Conservation (phyloP, 2,888 invertebrate species). For the Neocrepidodera transversa region DNA sequence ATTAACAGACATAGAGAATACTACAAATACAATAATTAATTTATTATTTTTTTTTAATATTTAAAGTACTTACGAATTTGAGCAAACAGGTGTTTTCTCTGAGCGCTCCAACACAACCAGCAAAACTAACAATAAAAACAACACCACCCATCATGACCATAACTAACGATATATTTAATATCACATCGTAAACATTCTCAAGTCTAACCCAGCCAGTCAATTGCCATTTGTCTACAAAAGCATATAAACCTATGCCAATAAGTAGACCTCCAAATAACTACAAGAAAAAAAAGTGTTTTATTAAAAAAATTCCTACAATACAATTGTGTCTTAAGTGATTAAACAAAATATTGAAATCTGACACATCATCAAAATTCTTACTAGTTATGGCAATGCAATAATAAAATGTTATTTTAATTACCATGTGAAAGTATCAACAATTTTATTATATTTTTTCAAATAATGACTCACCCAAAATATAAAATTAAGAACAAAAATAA, state of each 20-base stretch:
- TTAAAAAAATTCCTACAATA: no score
- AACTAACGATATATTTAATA: constrained; percentile 88
- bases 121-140: constrained; percentile 93
- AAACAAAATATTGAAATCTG: no score
- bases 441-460: no score
- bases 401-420: no score
- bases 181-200: constrained; percentile 88
- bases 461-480: constrained; percentile 83
- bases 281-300: constrained; percentile 55
- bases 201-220: constrained; percentile 83
- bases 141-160: constrained; percentile 89
- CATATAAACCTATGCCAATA: constrained; percentile 87
- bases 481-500: constrained; percentile 88
- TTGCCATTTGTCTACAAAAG: constrained; percentile 93
- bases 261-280: constrained; percentile 88
- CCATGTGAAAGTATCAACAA: no score
- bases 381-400: no score
- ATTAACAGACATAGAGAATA: constrained; percentile 88
- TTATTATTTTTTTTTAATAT: no score
- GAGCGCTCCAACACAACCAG: constrained; percentile 89
- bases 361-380: no score
- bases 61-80: constrained; percentile 83
- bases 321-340: no score
- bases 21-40: constrained; percentile 62
- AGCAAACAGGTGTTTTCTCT: constrained; percentile 91